Percentiles rank a stretch among this genome's conserved stretches.
Evolutionary conservation across 2,888 invertebrate genomes (phyloP).

Genomic region (Ophioninae sp.): DNA sequence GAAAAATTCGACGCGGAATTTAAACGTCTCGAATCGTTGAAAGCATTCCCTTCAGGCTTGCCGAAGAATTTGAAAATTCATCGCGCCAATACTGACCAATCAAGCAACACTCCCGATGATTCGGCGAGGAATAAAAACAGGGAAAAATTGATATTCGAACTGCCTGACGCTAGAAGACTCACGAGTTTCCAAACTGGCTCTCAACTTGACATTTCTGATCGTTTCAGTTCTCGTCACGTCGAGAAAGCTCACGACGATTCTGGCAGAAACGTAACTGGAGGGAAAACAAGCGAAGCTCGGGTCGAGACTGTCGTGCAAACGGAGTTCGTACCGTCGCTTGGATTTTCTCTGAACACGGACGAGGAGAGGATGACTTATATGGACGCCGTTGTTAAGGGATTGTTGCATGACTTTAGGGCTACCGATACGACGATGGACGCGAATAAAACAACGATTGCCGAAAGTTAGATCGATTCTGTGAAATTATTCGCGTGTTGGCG

Average conservation of each 20-base stretch:
- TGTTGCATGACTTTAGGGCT: constrained; percentile 66
- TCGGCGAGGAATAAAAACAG: constrained; percentile 43
- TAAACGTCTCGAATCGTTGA: constrained; percentile 18
- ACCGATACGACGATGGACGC: constrained; percentile 41
- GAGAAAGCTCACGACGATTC: background rate
- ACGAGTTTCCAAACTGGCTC: constrained; percentile 55
- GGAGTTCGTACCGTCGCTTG: constrained; percentile 78
- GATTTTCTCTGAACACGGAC: constrained; percentile 77
- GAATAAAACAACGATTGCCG: background rate
- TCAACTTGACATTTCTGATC: background rate
- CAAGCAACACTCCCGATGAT: constrained; percentile 65
- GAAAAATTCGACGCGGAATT: constrained; percentile 28
- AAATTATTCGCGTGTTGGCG: background rate
- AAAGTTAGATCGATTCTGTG: constrained; percentile 27
- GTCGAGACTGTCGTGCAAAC: constrained; percentile 71
- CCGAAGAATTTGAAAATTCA: constrained; percentile 46
- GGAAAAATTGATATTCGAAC: constrained; percentile 55
- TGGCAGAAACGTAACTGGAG: constrained; percentile 5
- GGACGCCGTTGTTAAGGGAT: constrained; percentile 76
- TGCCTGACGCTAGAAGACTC: constrained; percentile 61
- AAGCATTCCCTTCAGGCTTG: constrained; percentile 15
- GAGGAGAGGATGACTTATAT: constrained; percentile 76
- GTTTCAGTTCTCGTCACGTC: background rate
- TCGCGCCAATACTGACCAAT: constrained; percentile 59
- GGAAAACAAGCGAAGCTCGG: constrained; percentile 6